phyloP scores from a whole-genome alignment of 2,113 vertebrate genomes.

The Siniperca chuatsi region DNA sequence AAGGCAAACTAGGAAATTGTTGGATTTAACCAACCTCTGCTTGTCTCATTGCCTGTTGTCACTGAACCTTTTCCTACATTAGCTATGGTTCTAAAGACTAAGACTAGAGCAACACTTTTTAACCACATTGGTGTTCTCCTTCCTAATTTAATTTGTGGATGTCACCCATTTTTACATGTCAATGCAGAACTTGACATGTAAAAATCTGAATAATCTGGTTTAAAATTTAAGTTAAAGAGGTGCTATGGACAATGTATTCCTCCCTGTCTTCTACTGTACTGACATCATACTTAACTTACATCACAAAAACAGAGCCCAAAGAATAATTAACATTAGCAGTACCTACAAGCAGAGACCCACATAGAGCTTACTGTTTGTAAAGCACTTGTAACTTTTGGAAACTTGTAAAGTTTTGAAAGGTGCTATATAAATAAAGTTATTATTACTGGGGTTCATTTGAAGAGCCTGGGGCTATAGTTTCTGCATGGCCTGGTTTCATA shows the following conservation, averaged over 20 bases:
- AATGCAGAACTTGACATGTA: neutral
- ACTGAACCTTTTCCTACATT: neutral
- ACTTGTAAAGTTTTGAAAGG: too few relatives aligned
- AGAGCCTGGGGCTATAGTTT: constrained; percentile 48
- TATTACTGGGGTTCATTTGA: constrained; percentile 30
- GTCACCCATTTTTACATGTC: neutral
- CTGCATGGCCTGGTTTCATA: constrained; percentile 76
- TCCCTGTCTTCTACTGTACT: neutral
- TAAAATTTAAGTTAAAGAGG: neutral
- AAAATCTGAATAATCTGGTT: neutral
- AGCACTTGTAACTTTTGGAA: too few relatives aligned
- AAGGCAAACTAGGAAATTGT: neutral
- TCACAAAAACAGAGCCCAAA: constrained; percentile 1
- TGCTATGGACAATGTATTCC: neutral
- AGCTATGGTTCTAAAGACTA: neutral
- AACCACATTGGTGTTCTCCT: too few relatives aligned
- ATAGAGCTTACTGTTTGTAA: constrained; percentile 14
- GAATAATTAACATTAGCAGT: neutral
- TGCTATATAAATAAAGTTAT: too few relatives aligned
- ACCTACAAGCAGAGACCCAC: constrained; percentile 20
- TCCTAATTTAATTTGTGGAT: neutral
- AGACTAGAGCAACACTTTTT: neutral
- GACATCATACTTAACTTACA: neutral
- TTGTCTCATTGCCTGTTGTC: neutral
- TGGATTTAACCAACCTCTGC: neutral